Evolutionary conservation across 2,113 vertebrate genomes (phyloP).

Genomic region (Myrmecobius fasciatus): DNA sequence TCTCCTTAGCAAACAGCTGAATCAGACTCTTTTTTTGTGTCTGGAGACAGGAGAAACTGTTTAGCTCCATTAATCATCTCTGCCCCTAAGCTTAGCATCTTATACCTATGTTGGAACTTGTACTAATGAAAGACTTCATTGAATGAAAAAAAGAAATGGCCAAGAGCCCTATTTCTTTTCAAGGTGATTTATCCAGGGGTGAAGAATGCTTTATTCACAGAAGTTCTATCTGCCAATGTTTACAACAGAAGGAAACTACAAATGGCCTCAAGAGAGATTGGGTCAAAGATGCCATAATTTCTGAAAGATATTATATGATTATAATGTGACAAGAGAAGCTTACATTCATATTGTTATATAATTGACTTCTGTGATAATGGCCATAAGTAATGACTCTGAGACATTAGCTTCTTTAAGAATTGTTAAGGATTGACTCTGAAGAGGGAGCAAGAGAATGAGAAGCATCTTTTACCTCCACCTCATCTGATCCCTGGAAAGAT

Average conservation of each 20-base stretch:
- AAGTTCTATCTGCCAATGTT: background rate
- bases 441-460: background rate
- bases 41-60: background rate
- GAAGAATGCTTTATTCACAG: background rate
- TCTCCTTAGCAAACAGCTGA: background rate
- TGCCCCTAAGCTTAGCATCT: background rate
- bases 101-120: background rate
- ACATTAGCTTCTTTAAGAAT: background rate
- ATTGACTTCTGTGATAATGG: constrained; percentile 56
- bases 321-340: constrained; percentile 71
- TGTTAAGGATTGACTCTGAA: background rate
- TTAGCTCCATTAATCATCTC: background rate
- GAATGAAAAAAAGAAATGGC: background rate
- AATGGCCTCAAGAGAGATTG: constrained; percentile 22
- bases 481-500: background rate
- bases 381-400: constrained; percentile 74
- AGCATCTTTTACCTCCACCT: background rate
- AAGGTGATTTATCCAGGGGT: background rate
- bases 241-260: background rate
- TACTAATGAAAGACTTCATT: background rate
- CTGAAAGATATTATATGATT: constrained; percentile 74
- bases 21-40: background rate
- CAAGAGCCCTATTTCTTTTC: background rate
- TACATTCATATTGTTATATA: constrained; percentile 3
- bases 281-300: constrained; percentile 61